These are phyloP conservation scores for Ectobius pallidus DNA, from an alignment of 2,888 invertebrate genomes.

Conservation along the genomic window DNA sequence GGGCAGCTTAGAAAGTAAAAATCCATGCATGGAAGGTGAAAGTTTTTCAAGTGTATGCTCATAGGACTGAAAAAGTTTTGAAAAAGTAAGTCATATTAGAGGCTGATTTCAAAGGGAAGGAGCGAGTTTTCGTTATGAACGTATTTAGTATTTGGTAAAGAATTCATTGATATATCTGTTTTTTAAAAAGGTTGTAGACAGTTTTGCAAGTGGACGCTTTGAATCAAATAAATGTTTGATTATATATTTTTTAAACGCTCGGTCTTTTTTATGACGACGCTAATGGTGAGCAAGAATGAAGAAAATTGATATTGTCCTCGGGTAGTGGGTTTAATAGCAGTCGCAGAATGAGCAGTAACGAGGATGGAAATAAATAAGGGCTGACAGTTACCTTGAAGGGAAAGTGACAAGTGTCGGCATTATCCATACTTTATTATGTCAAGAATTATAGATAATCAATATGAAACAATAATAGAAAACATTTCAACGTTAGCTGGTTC, in stretches of 20 bases:
- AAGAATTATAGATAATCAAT: neutral
- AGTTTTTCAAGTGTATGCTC: neutral
- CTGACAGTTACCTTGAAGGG: neutral
- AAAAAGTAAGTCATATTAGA: neutral
- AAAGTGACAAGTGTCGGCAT: neutral
- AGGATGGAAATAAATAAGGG: constrained; percentile 3
- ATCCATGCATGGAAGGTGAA: neutral
- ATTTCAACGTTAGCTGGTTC: too few relatives aligned
- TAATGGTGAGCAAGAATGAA: too few relatives aligned
- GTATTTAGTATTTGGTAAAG: neutral
- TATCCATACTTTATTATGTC: neutral
- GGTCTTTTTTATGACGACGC: too few relatives aligned
- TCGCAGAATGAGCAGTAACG: too few relatives aligned
- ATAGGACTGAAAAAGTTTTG: neutral
- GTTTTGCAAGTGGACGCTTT: neutral
- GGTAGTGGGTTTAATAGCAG: too few relatives aligned
- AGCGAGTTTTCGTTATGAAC: neutral
- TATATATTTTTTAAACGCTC: too few relatives aligned
- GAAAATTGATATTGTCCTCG: too few relatives aligned
- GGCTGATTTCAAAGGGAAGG: neutral
- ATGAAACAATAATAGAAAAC: neutral
- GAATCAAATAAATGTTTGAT: neutral
- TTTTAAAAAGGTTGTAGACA: neutral
- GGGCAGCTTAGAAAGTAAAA: neutral
- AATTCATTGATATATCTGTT: neutral